Percentiles rank a stretch among this genome's conserved stretches.
These are phyloP conservation scores for Rousettus madagascariensis DNA, from an alignment of 2,797 vertebrate genomes.

Conservation along the genomic window DNA sequence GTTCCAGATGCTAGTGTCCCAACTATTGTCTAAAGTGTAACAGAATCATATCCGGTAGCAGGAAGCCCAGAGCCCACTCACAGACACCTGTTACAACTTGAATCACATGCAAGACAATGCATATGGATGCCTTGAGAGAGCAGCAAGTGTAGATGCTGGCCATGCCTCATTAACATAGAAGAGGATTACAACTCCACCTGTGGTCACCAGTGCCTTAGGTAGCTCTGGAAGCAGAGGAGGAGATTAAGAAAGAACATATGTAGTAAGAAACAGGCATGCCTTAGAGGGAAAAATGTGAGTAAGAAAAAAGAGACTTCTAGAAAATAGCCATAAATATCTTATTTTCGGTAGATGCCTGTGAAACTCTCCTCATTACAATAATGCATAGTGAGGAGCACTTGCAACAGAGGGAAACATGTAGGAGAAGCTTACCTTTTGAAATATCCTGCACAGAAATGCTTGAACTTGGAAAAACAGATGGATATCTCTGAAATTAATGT, in stretches of 20 bases:
- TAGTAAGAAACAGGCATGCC: not conserved
- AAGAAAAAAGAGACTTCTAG: constrained; percentile 11
- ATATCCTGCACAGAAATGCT: not conserved
- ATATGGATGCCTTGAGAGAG: not conserved
- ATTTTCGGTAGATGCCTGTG: not conserved
- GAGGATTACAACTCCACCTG: not conserved
- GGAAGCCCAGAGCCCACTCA: constrained; percentile 69
- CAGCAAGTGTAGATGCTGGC: not conserved
- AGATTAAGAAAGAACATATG: not conserved
- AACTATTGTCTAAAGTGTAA: constrained; percentile 50
- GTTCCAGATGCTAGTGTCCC: constrained; percentile 44
- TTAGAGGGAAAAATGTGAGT: not conserved
- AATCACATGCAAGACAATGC: constrained; percentile 32
- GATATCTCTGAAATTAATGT: not conserved
- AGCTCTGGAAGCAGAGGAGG: not conserved
- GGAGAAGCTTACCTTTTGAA: not conserved
- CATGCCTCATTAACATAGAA: not conserved
- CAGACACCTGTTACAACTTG: constrained; percentile 53
- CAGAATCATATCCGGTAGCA: constrained; percentile 55
- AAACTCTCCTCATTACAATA: not conserved
- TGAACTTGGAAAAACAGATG: not conserved
- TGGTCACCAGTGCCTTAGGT: not conserved
- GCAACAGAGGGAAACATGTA: not conserved
- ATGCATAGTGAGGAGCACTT: not conserved
- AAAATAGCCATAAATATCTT: not conserved